Percentiles rank a stretch among this genome's conserved stretches.
Conservation (phyloP, 1,140 invertebrate species). For the Temnothorax nylanderi region DNA sequence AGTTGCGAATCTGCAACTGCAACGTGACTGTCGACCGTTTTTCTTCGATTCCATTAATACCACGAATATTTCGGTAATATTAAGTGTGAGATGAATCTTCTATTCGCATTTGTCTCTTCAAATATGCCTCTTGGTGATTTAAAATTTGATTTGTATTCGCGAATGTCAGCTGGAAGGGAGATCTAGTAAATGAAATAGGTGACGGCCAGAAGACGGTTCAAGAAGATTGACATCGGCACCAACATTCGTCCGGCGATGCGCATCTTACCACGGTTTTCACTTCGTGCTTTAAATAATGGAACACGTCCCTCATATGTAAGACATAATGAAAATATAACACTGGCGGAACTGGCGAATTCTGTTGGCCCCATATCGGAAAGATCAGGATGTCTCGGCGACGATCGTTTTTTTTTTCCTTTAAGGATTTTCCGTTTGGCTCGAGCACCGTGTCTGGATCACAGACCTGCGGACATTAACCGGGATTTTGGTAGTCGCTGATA, state of each 20-base stretch:
- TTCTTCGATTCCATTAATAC: slow-evolving; percentile 23
- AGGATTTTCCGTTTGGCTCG: background rate
- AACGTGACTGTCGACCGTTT: slow-evolving; percentile 47
- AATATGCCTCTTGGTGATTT: background rate
- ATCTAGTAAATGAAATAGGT: background rate
- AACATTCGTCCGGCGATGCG: slow-evolving; percentile 77
- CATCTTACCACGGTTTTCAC: slow-evolving; percentile 81
- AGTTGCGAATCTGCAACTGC: slow-evolving; percentile 69
- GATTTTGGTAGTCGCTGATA: slow-evolving; percentile 67
- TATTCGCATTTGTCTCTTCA: background rate
- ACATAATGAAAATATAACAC: slow-evolving; percentile 29
- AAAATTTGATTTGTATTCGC: slow-evolving; percentile 48
- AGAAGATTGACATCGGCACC: slow-evolving; percentile 21
- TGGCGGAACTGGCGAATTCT: background rate
- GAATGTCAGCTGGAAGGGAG: background rate
- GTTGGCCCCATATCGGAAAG: slow-evolving; percentile 19
- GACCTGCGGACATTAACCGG: slow-evolving; percentile 24
- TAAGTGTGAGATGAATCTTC: background rate
- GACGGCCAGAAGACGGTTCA: background rate
- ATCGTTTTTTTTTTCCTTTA: slow-evolving; percentile 1
- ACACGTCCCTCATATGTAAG: slow-evolving; percentile 62
- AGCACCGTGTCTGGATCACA: slow-evolving; percentile 43
- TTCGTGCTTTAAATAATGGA: slow-evolving; percentile 82
- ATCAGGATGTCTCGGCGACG: slow-evolving; percentile 39
- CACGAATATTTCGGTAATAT: background rate